Base-by-base conservation (phyloP, 2,113 vertebrate genomes). In the Channa argus region DNA sequence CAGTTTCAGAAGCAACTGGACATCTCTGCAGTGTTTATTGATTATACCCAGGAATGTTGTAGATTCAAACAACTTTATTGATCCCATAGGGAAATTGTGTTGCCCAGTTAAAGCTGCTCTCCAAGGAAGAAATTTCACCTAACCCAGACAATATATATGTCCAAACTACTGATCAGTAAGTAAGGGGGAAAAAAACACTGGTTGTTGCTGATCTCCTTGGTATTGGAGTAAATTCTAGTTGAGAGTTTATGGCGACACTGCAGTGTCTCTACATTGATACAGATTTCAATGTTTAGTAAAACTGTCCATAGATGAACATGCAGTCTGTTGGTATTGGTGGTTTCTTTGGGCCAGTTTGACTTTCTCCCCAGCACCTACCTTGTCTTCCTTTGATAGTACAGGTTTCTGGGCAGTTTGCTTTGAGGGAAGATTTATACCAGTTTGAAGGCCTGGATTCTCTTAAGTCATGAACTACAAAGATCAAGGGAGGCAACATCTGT, bases 1-100 rank as follows among this genome's bases (percentile, higher is more conserved):
- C 39, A 36, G 71, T 86, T 92, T 94, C 89, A 93, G 91, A 92
- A 82, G 77, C 76, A 90, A 86, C 86, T 74, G 79, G 89, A 92
- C 92, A 85, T 88, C 84, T 91, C 88, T 83, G 87, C 89, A 88
- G 88, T 83, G 84, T 86, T 77, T 91, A 92, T 93, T 92, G 92
- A 94, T 94, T 86, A 24, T 24, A 88, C 63, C 54, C 63, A 69
- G 84, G 81, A 89, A 88, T 93, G 87, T 24, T 24, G 1, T 1
- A 24, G 24, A 24, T 24, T 24, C 24, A 24, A 24, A 24, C 24
- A 24, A 24, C 24, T 24, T 24, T 24, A 24, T 24, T 24, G 24
- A 24, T 24, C 24, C 24, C 24, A 24, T 24, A 24, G 24, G 24
- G 24, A 24, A 24, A 24, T 24, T 24, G 24, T 24, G 24, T 24